phyloP scores from a whole-genome alignment of 2,797 vertebrate species.

The Staurois parvus region DNA sequence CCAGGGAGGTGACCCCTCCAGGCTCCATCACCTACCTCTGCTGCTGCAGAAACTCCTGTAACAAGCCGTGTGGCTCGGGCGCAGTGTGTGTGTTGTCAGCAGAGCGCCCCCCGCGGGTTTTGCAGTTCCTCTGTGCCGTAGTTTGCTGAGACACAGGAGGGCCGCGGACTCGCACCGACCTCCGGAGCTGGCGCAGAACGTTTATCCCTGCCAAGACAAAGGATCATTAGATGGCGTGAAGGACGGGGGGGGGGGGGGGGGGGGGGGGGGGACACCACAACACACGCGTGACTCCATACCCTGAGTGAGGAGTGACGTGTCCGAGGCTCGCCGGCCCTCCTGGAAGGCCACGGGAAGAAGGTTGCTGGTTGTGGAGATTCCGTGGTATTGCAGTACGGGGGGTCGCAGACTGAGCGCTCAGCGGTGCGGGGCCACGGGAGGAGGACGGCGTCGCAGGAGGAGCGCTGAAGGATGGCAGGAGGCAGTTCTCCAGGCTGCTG shows the following conservation, averaged over 20 bases:
- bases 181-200: conserved; percentile 31
- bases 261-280: not conserved
- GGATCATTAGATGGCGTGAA: not conserved
- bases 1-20: too few species aligned
- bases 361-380: conserved; percentile 78
- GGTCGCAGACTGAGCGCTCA: conserved; percentile 46
- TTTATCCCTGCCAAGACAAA: not conserved
- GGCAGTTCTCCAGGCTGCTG: conserved; percentile 17
- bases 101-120: not conserved
- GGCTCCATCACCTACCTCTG: conserved; percentile 20
- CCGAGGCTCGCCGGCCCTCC: conserved; percentile 93
- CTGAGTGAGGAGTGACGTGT: conserved; percentile 96
- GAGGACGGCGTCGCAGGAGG: not conserved
- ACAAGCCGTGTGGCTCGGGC: not conserved
- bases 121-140: not conserved
- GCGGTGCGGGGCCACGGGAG: not conserved
- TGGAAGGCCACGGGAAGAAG: conserved; percentile 85
- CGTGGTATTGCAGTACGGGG: conserved; percentile 61
- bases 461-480: not conserved
- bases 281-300: conserved; percentile 73
- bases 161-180: conserved; percentile 16
- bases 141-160: conserved; percentile 37
- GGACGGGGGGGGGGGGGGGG: not conserved
- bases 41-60: conserved; percentile 41
- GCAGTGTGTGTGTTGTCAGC: not conserved